A percentile compares a stretch with the other conserved stretches of the same genome.
phyloP scores from a whole-genome alignment of 2,113 vertebrate genomes.

The Sorex araneus region DNA sequence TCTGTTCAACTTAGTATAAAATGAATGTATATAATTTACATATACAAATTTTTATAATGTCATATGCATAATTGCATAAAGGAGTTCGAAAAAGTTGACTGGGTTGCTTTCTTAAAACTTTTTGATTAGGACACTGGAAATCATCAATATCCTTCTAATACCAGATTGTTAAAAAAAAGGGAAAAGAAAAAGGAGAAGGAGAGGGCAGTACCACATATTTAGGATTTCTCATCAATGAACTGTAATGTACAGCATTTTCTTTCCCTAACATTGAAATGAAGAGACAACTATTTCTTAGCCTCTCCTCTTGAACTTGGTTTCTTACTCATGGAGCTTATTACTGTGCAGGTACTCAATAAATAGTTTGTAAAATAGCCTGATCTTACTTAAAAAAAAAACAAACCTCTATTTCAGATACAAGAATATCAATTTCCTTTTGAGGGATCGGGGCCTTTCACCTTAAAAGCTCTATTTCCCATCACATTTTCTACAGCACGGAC shows the following conservation, averaged over 20 bases:
- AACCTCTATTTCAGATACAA: background rate
- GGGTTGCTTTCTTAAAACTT: conserved; percentile 44
- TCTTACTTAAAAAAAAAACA: conserved; percentile 22
- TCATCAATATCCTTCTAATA: background rate
- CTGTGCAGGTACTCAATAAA: background rate
- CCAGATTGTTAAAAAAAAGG: background rate
- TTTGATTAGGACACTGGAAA: background rate
- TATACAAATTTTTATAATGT: background rate
- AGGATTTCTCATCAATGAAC: background rate
- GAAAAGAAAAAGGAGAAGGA: background rate
- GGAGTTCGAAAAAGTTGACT: background rate
- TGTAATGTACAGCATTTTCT: background rate
- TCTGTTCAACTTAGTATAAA: background rate
- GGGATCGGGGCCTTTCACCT: conserved; percentile 13
- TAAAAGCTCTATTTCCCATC: conserved; percentile 47
- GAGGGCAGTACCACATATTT: background rate
- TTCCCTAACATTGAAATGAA: no score
- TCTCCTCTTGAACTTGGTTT: background rate
- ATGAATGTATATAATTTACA: background rate
- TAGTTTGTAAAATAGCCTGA: conserved; percentile 4
- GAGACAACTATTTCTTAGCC: background rate
- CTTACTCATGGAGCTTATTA: background rate
- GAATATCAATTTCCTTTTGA: conserved; percentile 45
- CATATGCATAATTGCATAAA: background rate
- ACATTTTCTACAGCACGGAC: conserved; percentile 45